Evolutionary conservation across 2,888 invertebrate species (phyloP).

Genomic region (Deroplatys truncata): DNA sequence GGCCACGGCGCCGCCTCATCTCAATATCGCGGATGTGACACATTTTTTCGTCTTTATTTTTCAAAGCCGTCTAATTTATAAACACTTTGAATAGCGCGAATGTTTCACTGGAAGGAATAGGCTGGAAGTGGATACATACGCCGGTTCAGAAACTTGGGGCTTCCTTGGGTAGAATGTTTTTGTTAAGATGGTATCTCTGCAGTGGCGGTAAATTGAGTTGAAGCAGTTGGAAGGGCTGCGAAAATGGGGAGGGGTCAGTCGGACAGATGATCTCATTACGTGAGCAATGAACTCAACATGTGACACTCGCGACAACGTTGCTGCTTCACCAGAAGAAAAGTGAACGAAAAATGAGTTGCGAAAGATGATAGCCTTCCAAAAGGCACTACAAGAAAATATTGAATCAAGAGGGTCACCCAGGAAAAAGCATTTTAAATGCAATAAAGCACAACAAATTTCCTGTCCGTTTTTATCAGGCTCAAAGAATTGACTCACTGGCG

Average conservation of each 20-base stretch:
- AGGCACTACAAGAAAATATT: background rate
- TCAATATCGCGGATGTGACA: no score
- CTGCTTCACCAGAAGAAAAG: background rate
- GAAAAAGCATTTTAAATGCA: background rate
- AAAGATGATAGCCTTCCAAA: constrained; percentile 7
- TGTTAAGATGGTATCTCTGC: background rate
- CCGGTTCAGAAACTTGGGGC: no score
- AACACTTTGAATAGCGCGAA: no score
- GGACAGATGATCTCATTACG: constrained; percentile 6
- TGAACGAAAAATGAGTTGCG: background rate
- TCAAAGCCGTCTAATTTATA: no score
- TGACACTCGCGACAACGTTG: background rate
- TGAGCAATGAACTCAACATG: constrained; percentile 11
- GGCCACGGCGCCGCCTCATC: no score
- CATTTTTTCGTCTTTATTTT: no score
- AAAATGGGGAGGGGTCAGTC: constrained; percentile 6
- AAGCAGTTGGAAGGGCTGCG: background rate
- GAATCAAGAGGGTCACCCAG: background rate
- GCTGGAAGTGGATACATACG: no score
- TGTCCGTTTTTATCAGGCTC: background rate
- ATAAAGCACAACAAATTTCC: background rate
- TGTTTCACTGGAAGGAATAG: no score
- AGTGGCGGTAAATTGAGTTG: constrained; percentile 6
- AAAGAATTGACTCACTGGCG: background rate
- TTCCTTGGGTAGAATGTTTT: background rate